A percentile compares a stretch with the other conserved stretches of the same genome.
Evolutionary conservation across 2,888 invertebrate genomes (phyloP).

Genomic region (Folsomia manolachei): DNA sequence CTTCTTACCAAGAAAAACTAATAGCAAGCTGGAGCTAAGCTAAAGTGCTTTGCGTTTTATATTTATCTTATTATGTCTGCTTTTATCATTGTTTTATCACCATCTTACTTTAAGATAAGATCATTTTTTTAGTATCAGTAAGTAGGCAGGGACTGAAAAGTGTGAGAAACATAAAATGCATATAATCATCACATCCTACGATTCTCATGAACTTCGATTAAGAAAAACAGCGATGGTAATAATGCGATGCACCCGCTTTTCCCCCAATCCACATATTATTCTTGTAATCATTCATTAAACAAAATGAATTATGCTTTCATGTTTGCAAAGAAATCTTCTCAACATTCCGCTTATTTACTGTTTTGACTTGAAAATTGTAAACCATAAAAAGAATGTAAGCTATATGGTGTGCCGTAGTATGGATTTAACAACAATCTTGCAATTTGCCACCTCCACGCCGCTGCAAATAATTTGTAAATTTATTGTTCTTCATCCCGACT

Average conservation of each 20-base stretch:
- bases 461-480: background rate
- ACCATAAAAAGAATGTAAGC: no score
- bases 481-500: background rate
- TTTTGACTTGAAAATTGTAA: no score
- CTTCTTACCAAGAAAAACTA: no score
- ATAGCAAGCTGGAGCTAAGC: no score
- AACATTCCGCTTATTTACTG: background rate
- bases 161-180: background rate
- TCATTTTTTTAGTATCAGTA: no score
- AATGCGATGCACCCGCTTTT: background rate
- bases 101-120: background rate
- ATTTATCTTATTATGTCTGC: background rate
- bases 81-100: background rate
- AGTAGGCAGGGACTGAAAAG: background rate
- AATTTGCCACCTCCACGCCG: background rate
- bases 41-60: background rate
- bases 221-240: background rate
- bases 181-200: no score
- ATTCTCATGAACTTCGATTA: background rate
- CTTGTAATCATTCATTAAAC: no score
- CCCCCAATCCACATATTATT: no score
- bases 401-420: no score
- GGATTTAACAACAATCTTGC: no score
- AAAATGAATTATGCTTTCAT: background rate
- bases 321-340: background rate